phyloP scores from a whole-genome alignment of 2,113 vertebrate species.

The Sinocyclocheilus grahami region DNA sequence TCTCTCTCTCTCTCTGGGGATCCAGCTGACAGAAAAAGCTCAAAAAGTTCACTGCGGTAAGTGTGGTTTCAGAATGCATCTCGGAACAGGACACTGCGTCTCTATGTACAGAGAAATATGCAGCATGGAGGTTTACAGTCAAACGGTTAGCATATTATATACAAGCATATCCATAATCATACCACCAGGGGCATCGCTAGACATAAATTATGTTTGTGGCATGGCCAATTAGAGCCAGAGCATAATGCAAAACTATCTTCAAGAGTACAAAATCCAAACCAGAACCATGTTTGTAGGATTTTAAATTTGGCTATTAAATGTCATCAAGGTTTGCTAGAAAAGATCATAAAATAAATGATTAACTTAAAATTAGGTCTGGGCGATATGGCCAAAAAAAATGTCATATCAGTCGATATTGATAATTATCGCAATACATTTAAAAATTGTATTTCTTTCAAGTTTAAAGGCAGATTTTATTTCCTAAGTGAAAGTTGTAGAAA shows the following conservation, averaged over 20 bases:
- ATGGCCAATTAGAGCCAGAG: background rate
- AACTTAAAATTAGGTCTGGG: no score
- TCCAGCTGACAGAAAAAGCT: conserved; percentile 7
- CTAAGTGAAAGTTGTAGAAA: no score
- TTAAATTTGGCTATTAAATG: background rate
- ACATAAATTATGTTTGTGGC: background rate
- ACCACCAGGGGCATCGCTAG: background rate
- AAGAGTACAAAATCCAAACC: background rate
- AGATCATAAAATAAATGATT: no score
- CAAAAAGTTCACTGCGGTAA: conserved; percentile 1
- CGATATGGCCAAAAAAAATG: no score
- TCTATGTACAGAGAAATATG: background rate
- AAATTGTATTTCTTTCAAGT: no score
- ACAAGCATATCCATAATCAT: background rate
- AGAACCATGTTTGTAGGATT: background rate
- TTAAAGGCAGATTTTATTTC: no score
- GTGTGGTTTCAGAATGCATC: background rate
- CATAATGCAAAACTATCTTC: background rate
- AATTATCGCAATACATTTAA: no score
- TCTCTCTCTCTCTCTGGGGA: background rate
- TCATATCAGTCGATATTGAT: no score
- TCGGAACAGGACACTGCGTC: background rate
- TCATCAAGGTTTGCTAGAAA: no score
- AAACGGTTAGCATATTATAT: background rate
- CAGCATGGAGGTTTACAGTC: background rate